These are phyloP conservation scores for Pseudachorutes palmiensis DNA, from an alignment of 1,140 invertebrate genomes.

Conservation along the genomic window DNA sequence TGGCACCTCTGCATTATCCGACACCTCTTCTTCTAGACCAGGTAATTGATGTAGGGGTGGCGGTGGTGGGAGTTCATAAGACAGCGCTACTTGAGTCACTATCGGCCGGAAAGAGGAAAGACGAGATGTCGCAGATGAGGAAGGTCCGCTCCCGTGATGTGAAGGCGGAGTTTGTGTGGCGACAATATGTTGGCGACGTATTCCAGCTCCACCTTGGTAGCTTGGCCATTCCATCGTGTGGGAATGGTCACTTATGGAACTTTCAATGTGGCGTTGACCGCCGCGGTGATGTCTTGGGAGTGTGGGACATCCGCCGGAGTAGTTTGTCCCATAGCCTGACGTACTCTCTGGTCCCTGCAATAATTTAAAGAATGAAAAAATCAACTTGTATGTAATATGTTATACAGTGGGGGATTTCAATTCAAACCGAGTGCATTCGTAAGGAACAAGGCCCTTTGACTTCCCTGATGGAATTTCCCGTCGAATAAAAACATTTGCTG, in stretches of 20 bases:
- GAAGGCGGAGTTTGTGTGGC: background rate
- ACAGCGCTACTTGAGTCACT: background rate
- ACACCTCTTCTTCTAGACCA: conserved; percentile 31
- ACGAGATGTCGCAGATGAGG: conserved; percentile 15
- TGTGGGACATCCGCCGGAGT: conserved; percentile 29
- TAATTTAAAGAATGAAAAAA: conserved; percentile 19
- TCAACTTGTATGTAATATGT: too few species aligned
- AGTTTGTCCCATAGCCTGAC: conserved; percentile 28
- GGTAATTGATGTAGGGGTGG: conserved; percentile 32
- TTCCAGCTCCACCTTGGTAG: conserved; percentile 30
- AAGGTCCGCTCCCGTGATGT: conserved; percentile 12
- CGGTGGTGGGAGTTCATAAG: conserved; percentile 17
- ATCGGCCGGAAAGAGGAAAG: conserved; percentile 5
- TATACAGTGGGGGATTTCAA: too few species aligned
- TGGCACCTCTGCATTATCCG: conserved; percentile 31
- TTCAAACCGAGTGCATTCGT: too few species aligned
- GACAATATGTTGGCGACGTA: conserved; percentile 15
- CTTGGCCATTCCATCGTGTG: conserved; percentile 35
- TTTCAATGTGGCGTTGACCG: conserved; percentile 7
- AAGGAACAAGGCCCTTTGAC: too few species aligned
- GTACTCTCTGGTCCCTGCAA: conserved; percentile 29
- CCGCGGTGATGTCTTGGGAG: conserved; percentile 31
- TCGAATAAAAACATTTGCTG: background rate
- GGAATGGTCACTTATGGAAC: conserved; percentile 9
- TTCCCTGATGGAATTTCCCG: too few species aligned